Evolutionary conservation across 2,888 invertebrate species (phyloP).

Genomic region (Nudaria mundana): DNA sequence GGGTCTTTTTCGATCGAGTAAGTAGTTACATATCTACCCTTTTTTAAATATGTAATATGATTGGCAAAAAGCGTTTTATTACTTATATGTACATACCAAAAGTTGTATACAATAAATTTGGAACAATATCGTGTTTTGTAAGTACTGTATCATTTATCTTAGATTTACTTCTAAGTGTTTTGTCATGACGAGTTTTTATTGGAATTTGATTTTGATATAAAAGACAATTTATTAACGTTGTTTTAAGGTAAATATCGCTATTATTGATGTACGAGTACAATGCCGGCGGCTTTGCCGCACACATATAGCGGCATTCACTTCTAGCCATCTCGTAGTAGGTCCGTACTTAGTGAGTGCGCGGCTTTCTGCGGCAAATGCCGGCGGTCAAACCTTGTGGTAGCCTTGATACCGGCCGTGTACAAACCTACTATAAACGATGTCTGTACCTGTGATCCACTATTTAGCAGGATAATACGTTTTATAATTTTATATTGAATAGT

Average conservation of each 20-base stretch:
- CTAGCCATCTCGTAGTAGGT: no score
- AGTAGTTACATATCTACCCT: no score
- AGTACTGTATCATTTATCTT: conserved; percentile 41
- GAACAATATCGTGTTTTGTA: conserved; percentile 37
- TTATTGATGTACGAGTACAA: no score
- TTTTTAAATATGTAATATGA: no score
- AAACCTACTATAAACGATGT: conserved; percentile 30
- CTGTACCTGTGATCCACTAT: conserved; percentile 38
- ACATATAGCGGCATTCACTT: no score
- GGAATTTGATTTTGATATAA: conserved; percentile 42
- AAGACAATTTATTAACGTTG: conserved; percentile 49
- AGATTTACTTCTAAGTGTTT: conserved; percentile 37
- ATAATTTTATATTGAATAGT: conserved; percentile 9
- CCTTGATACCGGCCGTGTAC: no score
- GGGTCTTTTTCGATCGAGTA: no score
- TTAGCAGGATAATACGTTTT: conserved; percentile 28
- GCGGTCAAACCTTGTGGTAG: no score
- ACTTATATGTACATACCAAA: conserved; percentile 29
- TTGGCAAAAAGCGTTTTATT: conserved; percentile 27
- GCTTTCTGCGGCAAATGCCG: no score
- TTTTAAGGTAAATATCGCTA: conserved; percentile 25
- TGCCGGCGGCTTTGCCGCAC: no score
- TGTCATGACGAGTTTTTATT: conserved; percentile 43
- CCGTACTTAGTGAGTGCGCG: no score
- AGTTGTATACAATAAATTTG: conserved; percentile 32